Conservation (phyloP, 2,797 vertebrate genomes). For the Pelodytes ibericus region DNA sequence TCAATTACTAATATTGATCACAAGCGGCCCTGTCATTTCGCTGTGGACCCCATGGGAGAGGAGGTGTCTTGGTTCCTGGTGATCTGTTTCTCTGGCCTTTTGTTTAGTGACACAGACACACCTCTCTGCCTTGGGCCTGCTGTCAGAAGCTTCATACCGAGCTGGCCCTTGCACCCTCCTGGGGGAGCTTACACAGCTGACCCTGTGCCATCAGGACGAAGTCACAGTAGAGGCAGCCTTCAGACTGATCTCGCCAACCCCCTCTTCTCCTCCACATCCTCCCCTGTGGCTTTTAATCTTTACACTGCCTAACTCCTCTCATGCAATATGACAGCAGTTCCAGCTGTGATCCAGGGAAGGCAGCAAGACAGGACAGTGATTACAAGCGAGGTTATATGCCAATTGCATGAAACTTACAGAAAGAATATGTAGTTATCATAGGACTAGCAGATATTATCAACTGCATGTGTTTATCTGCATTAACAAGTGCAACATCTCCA, state of each 20-base stretch:
- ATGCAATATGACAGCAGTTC: slow-evolving; percentile 28
- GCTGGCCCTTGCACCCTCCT: slow-evolving; percentile 16
- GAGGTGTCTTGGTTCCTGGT: slow-evolving; percentile 1
- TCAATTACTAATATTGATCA: slow-evolving; percentile 54
- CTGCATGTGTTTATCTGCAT: too few species aligned
- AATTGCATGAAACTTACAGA: too few species aligned
- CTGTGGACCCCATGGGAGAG: slow-evolving; percentile 21
- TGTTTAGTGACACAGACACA: slow-evolving; percentile 36
- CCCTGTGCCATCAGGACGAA: slow-evolving; percentile 19
- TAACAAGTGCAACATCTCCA: too few species aligned
- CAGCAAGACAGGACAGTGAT: too few species aligned
- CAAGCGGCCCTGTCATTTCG: slow-evolving; percentile 20
- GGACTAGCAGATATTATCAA: too few species aligned
- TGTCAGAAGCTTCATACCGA: slow-evolving; percentile 27
- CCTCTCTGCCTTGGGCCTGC: slow-evolving; percentile 37
- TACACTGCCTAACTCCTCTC: slow-evolving; percentile 1
- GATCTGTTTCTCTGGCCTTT: slow-evolving; percentile 8
- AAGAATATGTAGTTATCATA: too few species aligned
- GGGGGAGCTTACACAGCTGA: slow-evolving; percentile 26
- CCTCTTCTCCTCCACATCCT: not conserved
- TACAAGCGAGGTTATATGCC: too few species aligned
- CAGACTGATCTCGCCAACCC: not conserved
- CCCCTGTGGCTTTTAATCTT: slow-evolving; percentile 37
- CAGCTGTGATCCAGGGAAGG: slow-evolving; percentile 23
- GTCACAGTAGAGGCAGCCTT: slow-evolving; percentile 8